phyloP scores from a whole-genome alignment of 2,888 invertebrate genomes.

The Harpalus rufipes region DNA sequence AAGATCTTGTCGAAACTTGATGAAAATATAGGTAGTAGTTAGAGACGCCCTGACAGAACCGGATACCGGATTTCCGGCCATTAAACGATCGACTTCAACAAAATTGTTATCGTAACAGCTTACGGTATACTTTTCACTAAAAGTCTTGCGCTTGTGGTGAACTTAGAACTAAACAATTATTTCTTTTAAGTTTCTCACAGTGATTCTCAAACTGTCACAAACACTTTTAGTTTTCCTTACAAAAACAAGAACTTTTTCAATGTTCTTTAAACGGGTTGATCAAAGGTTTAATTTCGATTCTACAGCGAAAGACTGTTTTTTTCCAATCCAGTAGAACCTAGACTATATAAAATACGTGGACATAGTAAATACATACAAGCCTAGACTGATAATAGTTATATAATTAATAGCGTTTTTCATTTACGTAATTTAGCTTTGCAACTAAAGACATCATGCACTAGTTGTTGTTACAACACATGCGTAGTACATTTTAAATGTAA shows the following conservation, averaged over 20 bases:
- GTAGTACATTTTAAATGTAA: too few species aligned
- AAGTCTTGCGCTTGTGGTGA: slow-evolving; percentile 54
- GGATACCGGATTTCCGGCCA: slow-evolving; percentile 57
- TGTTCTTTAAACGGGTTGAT: neutral
- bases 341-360: too few species aligned
- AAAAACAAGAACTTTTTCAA: neutral
- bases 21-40: slow-evolving; percentile 60
- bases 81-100: slow-evolving; percentile 62
- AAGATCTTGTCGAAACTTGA: slow-evolving; percentile 45
- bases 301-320: neutral
- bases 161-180: slow-evolving; percentile 57
- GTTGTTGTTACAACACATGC: too few species aligned
- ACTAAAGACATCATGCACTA: too few species aligned
- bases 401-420: too few species aligned
- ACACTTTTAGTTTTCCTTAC: neutral
- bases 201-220: slow-evolving; percentile 48
- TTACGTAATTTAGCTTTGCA: too few species aligned
- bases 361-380: too few species aligned
- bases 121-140: slow-evolving; percentile 54
- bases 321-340: too few species aligned
- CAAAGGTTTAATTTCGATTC: neutral
- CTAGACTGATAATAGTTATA: too few species aligned
- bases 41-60: slow-evolving; percentile 52
- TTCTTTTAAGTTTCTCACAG: slow-evolving; percentile 34
- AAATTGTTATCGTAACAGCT: slow-evolving; percentile 58